Percentiles rank a stretch among this genome's conserved stretches.
Conservation (phyloP, 1,140 invertebrate species). For the Propsilocerus akamusi region DNA sequence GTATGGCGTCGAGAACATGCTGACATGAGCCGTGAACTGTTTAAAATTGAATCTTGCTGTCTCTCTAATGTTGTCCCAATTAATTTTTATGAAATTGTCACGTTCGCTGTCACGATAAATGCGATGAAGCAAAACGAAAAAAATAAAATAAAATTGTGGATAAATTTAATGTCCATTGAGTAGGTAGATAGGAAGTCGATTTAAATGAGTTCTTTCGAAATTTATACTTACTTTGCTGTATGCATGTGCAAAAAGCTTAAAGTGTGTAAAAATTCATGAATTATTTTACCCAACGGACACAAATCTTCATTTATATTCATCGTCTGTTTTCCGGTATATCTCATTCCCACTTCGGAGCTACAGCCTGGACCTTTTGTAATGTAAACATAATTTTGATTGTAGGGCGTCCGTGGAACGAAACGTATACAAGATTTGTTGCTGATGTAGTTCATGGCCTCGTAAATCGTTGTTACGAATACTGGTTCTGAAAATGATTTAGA, state of each 20-base stretch:
- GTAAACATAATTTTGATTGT: background rate
- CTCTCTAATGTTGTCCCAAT: background rate
- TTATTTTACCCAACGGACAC: background rate
- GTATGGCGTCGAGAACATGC: background rate
- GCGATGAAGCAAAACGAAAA: no score
- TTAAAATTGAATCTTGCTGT: background rate
- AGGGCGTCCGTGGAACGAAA: background rate
- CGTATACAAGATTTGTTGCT: background rate
- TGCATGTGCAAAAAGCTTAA: background rate
- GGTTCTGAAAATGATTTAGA: background rate
- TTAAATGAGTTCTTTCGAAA: no score
- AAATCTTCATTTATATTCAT: background rate
- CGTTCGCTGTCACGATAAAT: background rate
- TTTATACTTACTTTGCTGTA: background rate
- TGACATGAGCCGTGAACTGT: background rate
- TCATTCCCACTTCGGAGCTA: background rate
- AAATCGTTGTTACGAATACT: background rate
- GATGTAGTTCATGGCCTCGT: background rate
- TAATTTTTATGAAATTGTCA: conserved; percentile 2
- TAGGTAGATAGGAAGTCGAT: no score
- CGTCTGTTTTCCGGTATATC: background rate
- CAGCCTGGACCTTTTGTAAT: background rate
- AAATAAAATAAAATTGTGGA: no score
- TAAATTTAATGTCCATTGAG: no score
- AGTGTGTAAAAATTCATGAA: background rate